These are phyloP conservation scores for Characodon lateralis DNA, from an alignment of 2,797 vertebrate species.

Conservation along the genomic window DNA sequence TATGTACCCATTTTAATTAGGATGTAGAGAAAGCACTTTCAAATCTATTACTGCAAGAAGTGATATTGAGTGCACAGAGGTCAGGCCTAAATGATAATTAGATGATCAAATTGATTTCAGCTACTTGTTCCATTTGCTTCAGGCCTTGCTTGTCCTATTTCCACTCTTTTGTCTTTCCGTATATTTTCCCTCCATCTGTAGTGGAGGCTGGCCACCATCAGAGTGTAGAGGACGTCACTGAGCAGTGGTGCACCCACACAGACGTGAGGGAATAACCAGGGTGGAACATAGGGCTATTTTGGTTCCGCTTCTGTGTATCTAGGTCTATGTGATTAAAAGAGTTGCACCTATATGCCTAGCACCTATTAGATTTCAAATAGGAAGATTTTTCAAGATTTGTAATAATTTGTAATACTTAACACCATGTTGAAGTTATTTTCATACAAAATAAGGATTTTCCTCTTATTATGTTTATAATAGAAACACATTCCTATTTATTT, in stretches of 20 bases:
- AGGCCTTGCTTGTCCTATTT: conserved; percentile 81
- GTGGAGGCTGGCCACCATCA: conserved; percentile 73
- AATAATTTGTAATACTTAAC: conserved; percentile 8
- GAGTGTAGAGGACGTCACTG: conserved; percentile 80
- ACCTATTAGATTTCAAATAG: conserved; percentile 66
- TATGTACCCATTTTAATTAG: conserved; percentile 55
- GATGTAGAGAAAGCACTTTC: conserved; percentile 51
- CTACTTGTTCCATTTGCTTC: conserved; percentile 76
- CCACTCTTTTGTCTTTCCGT: conserved; percentile 71
- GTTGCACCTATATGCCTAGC: conserved; percentile 36
- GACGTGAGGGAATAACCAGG: conserved; percentile 75
- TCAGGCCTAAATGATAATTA: conserved; percentile 79
- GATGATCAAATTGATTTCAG: conserved; percentile 76
- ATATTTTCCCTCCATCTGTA: conserved; percentile 68
- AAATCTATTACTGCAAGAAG: conserved; percentile 65
- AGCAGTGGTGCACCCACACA: conserved; percentile 70
- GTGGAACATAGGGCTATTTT: conserved; percentile 79
- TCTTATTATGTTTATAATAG: conserved; percentile 2
- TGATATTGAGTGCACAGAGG: conserved; percentile 72
- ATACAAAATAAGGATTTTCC: background rate
- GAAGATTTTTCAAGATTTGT: conserved; percentile 48
- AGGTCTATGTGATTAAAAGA: conserved; percentile 84
- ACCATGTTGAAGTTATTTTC: conserved; percentile 7
- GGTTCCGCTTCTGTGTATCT: conserved; percentile 74
- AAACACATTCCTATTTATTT: conserved; percentile 37